Percentiles rank a stretch among this genome's conserved stretches.
These are phyloP conservation scores for Oryctes rhinoceros DNA, from an alignment of 1,140 invertebrate species.

Conservation along the genomic window DNA sequence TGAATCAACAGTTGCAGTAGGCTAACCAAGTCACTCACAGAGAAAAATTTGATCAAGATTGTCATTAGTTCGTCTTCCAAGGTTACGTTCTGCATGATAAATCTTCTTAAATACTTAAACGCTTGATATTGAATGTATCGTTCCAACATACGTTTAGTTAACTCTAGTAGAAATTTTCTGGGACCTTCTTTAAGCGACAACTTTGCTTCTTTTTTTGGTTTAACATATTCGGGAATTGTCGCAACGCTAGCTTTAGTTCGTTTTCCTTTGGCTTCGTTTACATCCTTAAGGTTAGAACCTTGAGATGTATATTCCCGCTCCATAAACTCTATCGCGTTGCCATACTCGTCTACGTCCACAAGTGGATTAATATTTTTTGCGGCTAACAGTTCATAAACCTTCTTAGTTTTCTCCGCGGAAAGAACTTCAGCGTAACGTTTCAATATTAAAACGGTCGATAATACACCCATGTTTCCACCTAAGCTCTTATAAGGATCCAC, in stretches of 20 bases:
- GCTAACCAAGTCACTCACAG: constrained; percentile 41
- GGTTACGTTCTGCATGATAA: constrained; percentile 42
- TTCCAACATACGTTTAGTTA: constrained; percentile 45
- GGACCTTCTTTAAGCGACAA: constrained; percentile 3
- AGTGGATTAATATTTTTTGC: constrained; percentile 52
- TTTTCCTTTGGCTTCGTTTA: constrained; percentile 38
- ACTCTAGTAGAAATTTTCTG: constrained; percentile 41
- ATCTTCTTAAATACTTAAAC: constrained; percentile 46
- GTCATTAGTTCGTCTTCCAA: constrained; percentile 44
- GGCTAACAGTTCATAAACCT: constrained; percentile 49
- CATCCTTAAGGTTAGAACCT: not conserved
- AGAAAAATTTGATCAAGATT: constrained; percentile 48
- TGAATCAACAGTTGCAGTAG: constrained; percentile 48
- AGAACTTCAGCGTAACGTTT: constrained; percentile 50
- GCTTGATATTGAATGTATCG: constrained; percentile 46
- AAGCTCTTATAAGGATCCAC: constrained; percentile 52
- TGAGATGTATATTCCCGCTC: constrained; percentile 40
- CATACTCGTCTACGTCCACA: constrained; percentile 22
- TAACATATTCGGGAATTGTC: not conserved
- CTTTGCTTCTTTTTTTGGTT: not conserved
- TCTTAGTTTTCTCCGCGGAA: constrained; percentile 45
- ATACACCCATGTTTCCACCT: constrained; percentile 51
- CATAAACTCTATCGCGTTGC: constrained; percentile 46
- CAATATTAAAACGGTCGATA: constrained; percentile 52
- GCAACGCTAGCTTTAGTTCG: constrained; percentile 31